A percentile compares a stretch with the other conserved stretches of the same genome.
phyloP scores from a whole-genome alignment of 2,113 vertebrate species.

The Corynorhinus townsendii region DNA sequence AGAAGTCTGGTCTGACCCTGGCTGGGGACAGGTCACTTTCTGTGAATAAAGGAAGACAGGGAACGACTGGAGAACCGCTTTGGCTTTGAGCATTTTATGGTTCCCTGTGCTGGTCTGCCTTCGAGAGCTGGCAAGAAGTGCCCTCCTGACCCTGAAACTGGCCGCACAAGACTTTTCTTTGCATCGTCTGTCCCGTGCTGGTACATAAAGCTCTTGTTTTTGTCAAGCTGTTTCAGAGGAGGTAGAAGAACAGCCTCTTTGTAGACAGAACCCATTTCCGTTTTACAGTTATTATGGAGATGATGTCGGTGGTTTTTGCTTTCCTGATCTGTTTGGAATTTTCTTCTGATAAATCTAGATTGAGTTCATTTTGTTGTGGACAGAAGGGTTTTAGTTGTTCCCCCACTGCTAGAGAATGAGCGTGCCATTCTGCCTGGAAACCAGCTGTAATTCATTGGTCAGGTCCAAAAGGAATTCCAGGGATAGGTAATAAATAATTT shows the following conservation, averaged over 20 bases:
- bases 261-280: not conserved
- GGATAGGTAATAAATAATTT: not conserved
- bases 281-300: not conserved
- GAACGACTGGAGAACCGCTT: too few species aligned
- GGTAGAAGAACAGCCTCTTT: not conserved
- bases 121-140: not conserved
- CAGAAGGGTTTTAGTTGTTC: not conserved
- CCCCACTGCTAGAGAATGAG: not conserved
- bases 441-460: slow-evolving; percentile 29
- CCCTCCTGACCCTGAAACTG: not conserved
- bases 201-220: not conserved
- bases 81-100: not conserved
- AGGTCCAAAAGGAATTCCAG: slow-evolving; percentile 31
- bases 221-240: not conserved
- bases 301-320: not conserved
- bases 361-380: not conserved
- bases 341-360: slow-evolving; percentile 1
- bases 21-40: not conserved
- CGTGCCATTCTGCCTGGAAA: not conserved
- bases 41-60: not conserved
- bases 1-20: not conserved
- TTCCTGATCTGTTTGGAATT: slow-evolving; percentile 22
- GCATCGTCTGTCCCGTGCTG: not conserved
- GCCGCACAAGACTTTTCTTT: not conserved
- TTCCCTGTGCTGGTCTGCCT: not conserved